phyloP scores from a whole-genome alignment of 2,113 vertebrate genomes.

The Triplophysa dalaica region DNA sequence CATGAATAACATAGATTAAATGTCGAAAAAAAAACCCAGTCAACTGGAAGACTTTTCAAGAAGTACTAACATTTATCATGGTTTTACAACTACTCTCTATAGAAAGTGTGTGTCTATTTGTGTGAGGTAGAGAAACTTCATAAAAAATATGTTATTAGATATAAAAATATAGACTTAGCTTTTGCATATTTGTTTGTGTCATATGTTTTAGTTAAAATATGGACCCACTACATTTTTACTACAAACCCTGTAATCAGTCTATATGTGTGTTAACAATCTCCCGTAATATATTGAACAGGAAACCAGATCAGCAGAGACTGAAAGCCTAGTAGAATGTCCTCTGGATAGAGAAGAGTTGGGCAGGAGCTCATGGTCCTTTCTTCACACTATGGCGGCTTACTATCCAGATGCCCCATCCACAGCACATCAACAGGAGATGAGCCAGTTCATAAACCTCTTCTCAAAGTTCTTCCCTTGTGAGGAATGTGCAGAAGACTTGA shows the following conservation, averaged over 20 bases:
- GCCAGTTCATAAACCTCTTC: conserved; percentile 89
- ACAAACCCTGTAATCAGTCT: neutral
- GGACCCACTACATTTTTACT: no score
- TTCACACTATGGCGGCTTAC: conserved; percentile 95
- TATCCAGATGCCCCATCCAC: conserved; percentile 84
- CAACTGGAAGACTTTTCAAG: no score
- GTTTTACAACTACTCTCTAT: no score
- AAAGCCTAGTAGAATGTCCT: conserved; percentile 79
- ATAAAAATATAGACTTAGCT: no score
- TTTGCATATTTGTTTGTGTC: no score
- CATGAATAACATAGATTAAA: no score
- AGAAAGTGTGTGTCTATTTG: no score
- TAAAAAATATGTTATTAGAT: no score
- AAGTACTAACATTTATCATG: no score
- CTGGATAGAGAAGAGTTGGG: conserved; percentile 89
- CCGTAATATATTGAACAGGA: conserved; percentile 54
- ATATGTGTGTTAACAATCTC: neutral
- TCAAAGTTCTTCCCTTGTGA: conserved; percentile 96
- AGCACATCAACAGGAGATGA: conserved; percentile 87
- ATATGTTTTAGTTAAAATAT: no score
- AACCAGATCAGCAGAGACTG: conserved; percentile 57
- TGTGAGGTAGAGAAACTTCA: no score
- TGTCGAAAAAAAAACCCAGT: no score
- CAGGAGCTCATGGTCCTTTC: conserved; percentile 88
- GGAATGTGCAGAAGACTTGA: conserved; percentile 90